Evolutionary conservation across 2,888 invertebrate species (phyloP), one percentile per base, ranked within the genome.

Genomic region (Rhingia campestris): DNA sequence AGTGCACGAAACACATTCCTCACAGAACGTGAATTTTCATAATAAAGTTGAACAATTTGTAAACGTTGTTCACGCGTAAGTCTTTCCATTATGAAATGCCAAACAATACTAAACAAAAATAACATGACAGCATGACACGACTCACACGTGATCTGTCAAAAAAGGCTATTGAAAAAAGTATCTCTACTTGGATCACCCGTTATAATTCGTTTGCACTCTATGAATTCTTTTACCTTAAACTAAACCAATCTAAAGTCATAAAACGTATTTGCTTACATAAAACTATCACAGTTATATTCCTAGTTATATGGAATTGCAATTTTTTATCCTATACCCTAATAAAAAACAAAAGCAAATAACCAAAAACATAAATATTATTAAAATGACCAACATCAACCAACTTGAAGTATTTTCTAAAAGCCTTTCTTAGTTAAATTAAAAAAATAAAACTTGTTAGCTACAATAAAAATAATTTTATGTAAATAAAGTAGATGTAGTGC

Each of bases 301-400:
- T 43, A 37, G 30, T 37, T 5, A 10, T 32, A 54, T 47, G 54
- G 54, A 73, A 73, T 63, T 47, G 54, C 43, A 14, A 63, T 3
- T 45, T 14, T 63, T 32, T n/a, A 51, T 41, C 59, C 33, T 14
- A 12, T 14, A 4, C 37, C 33, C 4, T 51, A 49, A 0, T 9
- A 22, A 10, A 35, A 53, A 12, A 32, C 10, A 32, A 32, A 43
- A 43, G 2, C 6, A 3, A 53, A 33, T n/a, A 14, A 12, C 58
- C 3, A 39, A 39, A 0, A 58, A 61, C 30, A 10, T 1, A 22
- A 30, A 9, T n/a, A n/a, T 14, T 30, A 5, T 33, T 61, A 35
- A 30, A 58, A 56, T 14, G 73, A 73, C 73, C 73, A 73, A 73
- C 22, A 39, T 63, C 43, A 32, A 63, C 10, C 4, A 30, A 53